Percentiles rank a stretch among this genome's conserved stretches.
These are phyloP conservation scores for Hirundichthys speculiger DNA, from an alignment of 2,113 vertebrate genomes.

Conservation along the genomic window DNA sequence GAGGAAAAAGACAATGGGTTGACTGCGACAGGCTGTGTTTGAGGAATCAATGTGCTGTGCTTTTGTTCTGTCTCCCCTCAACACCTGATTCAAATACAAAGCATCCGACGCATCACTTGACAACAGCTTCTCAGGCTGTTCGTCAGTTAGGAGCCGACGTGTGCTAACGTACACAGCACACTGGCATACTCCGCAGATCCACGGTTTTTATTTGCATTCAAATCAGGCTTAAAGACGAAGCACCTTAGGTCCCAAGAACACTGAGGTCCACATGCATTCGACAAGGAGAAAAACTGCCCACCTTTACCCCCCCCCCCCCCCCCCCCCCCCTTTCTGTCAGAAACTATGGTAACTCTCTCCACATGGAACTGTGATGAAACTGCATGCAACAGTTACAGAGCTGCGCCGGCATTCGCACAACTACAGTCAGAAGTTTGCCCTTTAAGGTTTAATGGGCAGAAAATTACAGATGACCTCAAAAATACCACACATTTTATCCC, in stretches of 20 bases:
- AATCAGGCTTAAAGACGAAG: slow-evolving; percentile 8
- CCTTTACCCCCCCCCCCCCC: not conserved
- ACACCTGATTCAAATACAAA: slow-evolving; percentile 69
- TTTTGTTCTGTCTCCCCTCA: slow-evolving; percentile 68
- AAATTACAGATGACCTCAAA: not conserved
- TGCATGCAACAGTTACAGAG: slow-evolving; percentile 28
- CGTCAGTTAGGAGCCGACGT: slow-evolving; percentile 15
- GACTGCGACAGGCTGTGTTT: slow-evolving; percentile 66
- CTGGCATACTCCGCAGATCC: not conserved
- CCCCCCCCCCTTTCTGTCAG: not conserved
- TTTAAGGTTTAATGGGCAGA: slow-evolving; percentile 1
- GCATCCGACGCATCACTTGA: slow-evolving; percentile 44
- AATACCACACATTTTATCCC: not conserved
- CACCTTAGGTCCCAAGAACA: slow-evolving; percentile 3
- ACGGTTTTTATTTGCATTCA: slow-evolving; percentile 43
- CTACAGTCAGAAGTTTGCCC: slow-evolving; percentile 17
- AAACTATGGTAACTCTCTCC: slow-evolving; percentile 21
- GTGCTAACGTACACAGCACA: not conserved
- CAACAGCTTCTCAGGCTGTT: slow-evolving; percentile 32
- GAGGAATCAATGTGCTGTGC: slow-evolving; percentile 76
- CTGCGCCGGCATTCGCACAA: slow-evolving; percentile 3
- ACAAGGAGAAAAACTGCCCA: slow-evolving; percentile 12
- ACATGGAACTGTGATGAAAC: slow-evolving; percentile 60
- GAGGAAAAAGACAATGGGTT: slow-evolving; percentile 68
- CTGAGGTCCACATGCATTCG: slow-evolving; percentile 19